Evolutionary conservation across 2,888 invertebrate species (phyloP).

Genomic region (Euphydryas editha): DNA sequence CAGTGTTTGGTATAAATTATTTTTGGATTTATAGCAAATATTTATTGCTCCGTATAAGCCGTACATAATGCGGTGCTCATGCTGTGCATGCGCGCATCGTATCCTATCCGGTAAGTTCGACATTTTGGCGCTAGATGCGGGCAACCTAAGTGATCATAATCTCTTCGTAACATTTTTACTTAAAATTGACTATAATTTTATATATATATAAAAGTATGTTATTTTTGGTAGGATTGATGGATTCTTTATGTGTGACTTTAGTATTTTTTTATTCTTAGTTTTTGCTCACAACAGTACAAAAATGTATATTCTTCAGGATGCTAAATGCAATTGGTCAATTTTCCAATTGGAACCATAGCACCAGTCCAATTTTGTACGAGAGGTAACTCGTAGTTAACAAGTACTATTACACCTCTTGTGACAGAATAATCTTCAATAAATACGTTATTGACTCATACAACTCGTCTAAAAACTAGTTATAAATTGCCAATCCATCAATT

Average conservation of each 20-base stretch:
- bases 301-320: constrained; percentile 69
- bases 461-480: neutral
- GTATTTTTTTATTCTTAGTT: neutral
- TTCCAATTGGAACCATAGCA: constrained; percentile 73
- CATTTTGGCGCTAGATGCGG: too few species aligned
- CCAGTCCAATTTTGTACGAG: constrained; percentile 68
- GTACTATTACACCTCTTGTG: constrained; percentile 29
- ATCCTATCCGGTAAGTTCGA: too few species aligned
- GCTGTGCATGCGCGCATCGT: too few species aligned
- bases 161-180: too few species aligned
- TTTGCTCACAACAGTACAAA: constrained; percentile 40
- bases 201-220: too few species aligned
- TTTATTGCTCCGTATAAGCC: too few species aligned
- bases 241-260: neutral
- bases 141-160: too few species aligned
- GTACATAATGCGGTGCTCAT: too few species aligned
- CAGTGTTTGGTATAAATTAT: too few species aligned
- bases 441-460: constrained; percentile 11
- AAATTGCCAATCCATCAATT: neutral
- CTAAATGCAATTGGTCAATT: constrained; percentile 80
- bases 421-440: constrained; percentile 38
- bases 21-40: too few species aligned
- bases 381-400: constrained; percentile 44
- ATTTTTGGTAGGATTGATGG: too few species aligned
- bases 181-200: too few species aligned